phyloP scores from a whole-genome alignment of 2,113 vertebrate genomes.

The Anas platyrhynchos region DNA sequence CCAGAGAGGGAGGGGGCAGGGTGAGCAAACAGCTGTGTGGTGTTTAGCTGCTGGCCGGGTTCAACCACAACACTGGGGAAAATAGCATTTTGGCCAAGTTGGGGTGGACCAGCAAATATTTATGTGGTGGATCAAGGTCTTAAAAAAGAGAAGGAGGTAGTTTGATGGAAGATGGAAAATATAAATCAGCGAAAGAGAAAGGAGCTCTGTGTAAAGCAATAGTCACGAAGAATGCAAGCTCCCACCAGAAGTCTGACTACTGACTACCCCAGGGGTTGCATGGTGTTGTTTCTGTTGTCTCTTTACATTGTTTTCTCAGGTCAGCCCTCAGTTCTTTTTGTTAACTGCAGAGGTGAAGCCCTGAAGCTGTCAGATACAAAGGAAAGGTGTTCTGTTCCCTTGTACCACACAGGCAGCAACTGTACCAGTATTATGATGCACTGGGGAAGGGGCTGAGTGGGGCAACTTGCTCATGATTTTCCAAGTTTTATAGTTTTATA shows the following conservation, averaged over 20 bases:
- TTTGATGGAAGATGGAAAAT: background rate
- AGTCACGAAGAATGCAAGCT: background rate
- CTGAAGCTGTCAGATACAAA: background rate
- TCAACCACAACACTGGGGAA: background rate
- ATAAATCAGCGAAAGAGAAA: background rate
- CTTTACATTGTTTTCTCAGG: background rate
- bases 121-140: background rate
- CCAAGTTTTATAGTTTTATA: background rate
- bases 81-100: fast-evolving
- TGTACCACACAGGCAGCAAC: fast-evolving
- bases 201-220: background rate
- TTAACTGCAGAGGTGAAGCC: background rate
- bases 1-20: too few relatives aligned
- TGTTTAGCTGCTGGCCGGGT: too few relatives aligned
- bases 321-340: background rate
- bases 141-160: background rate
- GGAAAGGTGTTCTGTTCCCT: background rate
- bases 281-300: background rate
- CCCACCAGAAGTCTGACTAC: background rate
- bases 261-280: background rate
- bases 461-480: background rate
- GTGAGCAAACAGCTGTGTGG: too few relatives aligned
- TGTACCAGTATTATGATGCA: background rate
- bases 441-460: background rate
- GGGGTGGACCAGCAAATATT: background rate